Evolutionary conservation across 2,888 invertebrate genomes (phyloP).

Genomic region (Heterodera filipjevi): DNA sequence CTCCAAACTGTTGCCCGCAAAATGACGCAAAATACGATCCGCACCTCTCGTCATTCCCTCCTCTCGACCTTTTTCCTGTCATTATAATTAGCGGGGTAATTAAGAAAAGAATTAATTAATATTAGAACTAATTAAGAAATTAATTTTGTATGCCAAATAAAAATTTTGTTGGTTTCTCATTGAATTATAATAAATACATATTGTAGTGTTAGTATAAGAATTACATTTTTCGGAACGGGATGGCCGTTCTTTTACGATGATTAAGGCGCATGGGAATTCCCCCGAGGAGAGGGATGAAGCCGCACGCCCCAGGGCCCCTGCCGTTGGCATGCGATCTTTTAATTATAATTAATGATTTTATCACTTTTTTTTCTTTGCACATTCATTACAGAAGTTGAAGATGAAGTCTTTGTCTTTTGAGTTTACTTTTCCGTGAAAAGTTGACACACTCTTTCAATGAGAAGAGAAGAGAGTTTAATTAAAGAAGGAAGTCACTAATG

Average conservation of each 20-base stretch:
- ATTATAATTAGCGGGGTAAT: background rate
- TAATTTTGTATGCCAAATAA: too few relatives aligned
- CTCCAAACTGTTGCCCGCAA: conserved; percentile 15
- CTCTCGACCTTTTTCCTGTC: background rate
- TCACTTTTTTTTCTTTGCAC: background rate
- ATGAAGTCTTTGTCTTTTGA: background rate
- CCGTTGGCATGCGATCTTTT: background rate
- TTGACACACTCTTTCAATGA: background rate
- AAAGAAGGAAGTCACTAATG: background rate
- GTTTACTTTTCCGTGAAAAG: background rate
- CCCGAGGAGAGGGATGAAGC: background rate
- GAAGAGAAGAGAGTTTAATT: background rate
- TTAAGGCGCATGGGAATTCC: background rate
- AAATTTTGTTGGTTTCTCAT: too few relatives aligned
- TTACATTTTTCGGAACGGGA: background rate
- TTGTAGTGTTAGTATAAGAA: too few relatives aligned
- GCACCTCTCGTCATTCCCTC: background rate
- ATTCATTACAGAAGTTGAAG: background rate
- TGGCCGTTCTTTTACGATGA: background rate
- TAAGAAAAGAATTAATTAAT: too few relatives aligned
- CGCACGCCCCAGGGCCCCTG: background rate
- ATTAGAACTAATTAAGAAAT: too few relatives aligned
- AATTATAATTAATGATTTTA: background rate
- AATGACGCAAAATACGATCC: background rate
- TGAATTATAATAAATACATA: too few relatives aligned